Evolutionary conservation across 2,888 invertebrate genomes (phyloP).

Genomic region (Nasonia oneida): DNA sequence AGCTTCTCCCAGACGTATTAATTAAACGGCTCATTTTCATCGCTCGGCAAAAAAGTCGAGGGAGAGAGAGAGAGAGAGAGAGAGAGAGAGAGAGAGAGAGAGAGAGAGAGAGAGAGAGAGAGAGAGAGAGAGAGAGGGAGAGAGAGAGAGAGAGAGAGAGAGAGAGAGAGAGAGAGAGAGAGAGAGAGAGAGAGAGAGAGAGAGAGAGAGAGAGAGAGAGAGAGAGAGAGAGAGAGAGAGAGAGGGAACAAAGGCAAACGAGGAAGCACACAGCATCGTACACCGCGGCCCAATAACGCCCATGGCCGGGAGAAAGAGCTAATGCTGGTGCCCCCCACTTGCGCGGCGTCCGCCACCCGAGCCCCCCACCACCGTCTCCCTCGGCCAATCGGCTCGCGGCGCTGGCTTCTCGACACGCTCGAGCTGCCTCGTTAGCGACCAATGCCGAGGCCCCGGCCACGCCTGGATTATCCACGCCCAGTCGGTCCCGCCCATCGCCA

Average conservation of each 20-base stretch:
- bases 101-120: slow-evolving; percentile 20
- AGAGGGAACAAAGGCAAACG: slow-evolving; percentile 38
- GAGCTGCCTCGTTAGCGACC: neutral
- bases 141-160: slow-evolving; percentile 39
- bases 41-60: slow-evolving; percentile 72
- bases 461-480: neutral
- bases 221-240: slow-evolving; percentile 23
- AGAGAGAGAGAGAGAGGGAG: slow-evolving; percentile 32
- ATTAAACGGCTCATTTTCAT: slow-evolving; percentile 79
- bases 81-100: slow-evolving; percentile 33
- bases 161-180: too few relatives aligned
- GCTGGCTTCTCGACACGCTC: neutral
- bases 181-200: slow-evolving; percentile 37
- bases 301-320: slow-evolving; percentile 38
- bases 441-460: slow-evolving; percentile 8
- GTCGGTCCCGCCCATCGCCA: slow-evolving; percentile 7
- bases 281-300: slow-evolving; percentile 21
- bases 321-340: slow-evolving; percentile 49
- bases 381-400: neutral
- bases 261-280: slow-evolving; percentile 40
- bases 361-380: neutral
- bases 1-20: slow-evolving; percentile 76
- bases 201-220: slow-evolving; percentile 39
- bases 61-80: slow-evolving; percentile 26
- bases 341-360: neutral